Conservation (phyloP, 2,888 invertebrate genomes). For the Steinernema carpocapsae region DNA sequence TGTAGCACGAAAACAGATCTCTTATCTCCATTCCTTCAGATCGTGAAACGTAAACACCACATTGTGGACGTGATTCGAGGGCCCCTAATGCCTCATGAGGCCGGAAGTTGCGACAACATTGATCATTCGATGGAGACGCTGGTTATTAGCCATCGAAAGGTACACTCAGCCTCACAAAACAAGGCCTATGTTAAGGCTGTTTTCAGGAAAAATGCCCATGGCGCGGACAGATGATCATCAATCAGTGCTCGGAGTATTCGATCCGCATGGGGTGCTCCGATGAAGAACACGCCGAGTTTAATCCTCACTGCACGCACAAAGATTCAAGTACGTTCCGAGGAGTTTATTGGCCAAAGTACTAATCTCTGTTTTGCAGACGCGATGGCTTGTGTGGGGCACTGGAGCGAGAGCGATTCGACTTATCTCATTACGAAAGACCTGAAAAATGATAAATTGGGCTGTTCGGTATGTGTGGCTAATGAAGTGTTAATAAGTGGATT, state of each 20-base stretch:
- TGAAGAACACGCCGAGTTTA: slow-evolving; percentile 7
- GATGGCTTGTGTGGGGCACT: slow-evolving; percentile 24
- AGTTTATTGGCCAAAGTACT: background rate
- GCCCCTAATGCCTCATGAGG: slow-evolving; percentile 2
- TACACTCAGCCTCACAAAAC: background rate
- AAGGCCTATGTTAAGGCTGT: background rate
- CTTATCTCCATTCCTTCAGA: background rate
- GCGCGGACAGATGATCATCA: slow-evolving; percentile 32
- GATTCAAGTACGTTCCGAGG: slow-evolving; percentile 10
- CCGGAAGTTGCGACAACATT: slow-evolving; percentile 31
- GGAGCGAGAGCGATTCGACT: slow-evolving; percentile 32
- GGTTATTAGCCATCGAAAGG: slow-evolving; percentile 2
- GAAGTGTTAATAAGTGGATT: no score
- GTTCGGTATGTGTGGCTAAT: slow-evolving; percentile 13
- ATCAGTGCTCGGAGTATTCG: slow-evolving; percentile 27
- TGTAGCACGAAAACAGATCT: background rate
- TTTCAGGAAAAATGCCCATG: slow-evolving; percentile 30
- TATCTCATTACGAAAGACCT: slow-evolving; percentile 23
- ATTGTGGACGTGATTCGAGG: slow-evolving; percentile 25
- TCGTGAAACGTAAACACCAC: slow-evolving; percentile 25
- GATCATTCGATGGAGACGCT: slow-evolving; percentile 11
- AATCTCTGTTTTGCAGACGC: background rate
- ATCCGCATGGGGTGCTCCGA: slow-evolving; percentile 12
- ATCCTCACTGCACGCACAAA: slow-evolving; percentile 17
- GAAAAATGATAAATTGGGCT: background rate